phyloP scores from a whole-genome alignment of 2,888 invertebrate genomes.

The Pterostichus niger region DNA sequence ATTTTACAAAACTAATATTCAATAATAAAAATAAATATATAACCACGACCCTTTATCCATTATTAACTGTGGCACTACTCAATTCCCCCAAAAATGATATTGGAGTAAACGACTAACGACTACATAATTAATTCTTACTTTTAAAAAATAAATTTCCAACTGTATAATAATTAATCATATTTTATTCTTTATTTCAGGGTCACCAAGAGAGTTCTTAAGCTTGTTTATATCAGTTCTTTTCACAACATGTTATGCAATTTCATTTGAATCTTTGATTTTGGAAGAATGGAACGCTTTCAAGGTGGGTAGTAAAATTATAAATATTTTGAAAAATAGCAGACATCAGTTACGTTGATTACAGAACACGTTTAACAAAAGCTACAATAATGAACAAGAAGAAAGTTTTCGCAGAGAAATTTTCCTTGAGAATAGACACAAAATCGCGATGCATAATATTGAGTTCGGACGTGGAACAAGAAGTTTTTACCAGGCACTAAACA shows the following conservation, averaged over 20 bases:
- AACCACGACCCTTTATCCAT: too few species aligned
- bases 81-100: too few species aligned
- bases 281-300: constrained; percentile 90
- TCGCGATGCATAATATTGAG: constrained; percentile 73
- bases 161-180: background rate
- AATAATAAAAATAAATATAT: background rate
- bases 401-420: constrained; percentile 74
- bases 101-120: background rate
- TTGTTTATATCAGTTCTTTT: constrained; percentile 70
- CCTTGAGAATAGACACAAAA: constrained; percentile 74
- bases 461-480: constrained; percentile 72
- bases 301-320: constrained; percentile 77
- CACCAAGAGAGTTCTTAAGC: background rate
- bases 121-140: too few species aligned
- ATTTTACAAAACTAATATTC: background rate
- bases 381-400: constrained; percentile 72
- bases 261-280: constrained; percentile 82
- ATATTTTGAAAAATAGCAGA: background rate
- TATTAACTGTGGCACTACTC: too few species aligned
- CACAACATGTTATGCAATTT: constrained; percentile 81
- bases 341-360: constrained; percentile 68
- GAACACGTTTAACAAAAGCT: constrained; percentile 74
- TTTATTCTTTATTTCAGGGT: background rate
- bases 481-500: constrained; percentile 74
- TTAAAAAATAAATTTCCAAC: background rate